Evolutionary conservation across 2,888 invertebrate genomes (phyloP).

Genomic region (Heteromurus nitidus): DNA sequence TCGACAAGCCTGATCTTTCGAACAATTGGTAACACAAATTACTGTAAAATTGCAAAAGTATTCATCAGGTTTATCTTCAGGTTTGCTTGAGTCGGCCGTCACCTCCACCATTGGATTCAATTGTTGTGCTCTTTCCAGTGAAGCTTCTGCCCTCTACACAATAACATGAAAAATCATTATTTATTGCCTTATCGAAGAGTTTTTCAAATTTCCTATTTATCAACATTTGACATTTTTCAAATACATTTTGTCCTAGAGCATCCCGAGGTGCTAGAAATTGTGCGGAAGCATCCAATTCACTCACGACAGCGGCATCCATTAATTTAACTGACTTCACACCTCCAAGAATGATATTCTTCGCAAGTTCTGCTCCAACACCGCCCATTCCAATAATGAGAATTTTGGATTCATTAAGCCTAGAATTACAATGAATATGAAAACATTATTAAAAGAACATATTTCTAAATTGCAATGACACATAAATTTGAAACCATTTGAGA

Average conservation of each 20-base stretch:
- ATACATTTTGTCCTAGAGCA: constrained; percentile 85
- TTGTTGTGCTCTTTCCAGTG: constrained; percentile 85
- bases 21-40: constrained; percentile 84
- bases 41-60: constrained; percentile 87
- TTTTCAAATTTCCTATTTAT: constrained; percentile 25
- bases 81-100: constrained; percentile 76
- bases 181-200: neutral
- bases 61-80: constrained; percentile 83
- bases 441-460: neutral
- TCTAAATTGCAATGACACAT: neutral
- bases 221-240: neutral
- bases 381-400: constrained; percentile 91
- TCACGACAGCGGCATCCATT: constrained; percentile 85
- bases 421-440: constrained; percentile 16
- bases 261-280: constrained; percentile 88
- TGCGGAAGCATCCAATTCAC: constrained; percentile 84
- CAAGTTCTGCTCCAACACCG: constrained; percentile 95
- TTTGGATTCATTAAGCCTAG: constrained; percentile 87
- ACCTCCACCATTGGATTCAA: constrained; percentile 96
- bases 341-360: constrained; percentile 95
- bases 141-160: constrained; percentile 89
- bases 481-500: no score
- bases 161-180: neutral
- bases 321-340: constrained; percentile 93
- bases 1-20: constrained; percentile 82